Evolutionary conservation across 2,888 invertebrate species (phyloP).

Genomic region (Parelbella ahira): DNA sequence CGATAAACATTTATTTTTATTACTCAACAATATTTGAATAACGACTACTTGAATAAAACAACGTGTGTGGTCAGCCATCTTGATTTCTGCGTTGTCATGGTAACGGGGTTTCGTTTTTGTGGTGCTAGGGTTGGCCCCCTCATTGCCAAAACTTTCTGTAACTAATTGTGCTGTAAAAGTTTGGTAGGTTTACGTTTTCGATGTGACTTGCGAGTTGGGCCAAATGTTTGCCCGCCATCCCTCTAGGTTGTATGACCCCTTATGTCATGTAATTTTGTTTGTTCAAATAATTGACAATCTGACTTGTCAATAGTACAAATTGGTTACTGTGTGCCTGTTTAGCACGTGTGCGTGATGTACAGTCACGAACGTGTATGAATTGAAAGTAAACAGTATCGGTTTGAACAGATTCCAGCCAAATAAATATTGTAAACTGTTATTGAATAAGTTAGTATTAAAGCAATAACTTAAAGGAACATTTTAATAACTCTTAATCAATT

Average conservation of each 20-base stretch:
- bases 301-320: slow-evolving; percentile 32
- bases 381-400: background rate
- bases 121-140: slow-evolving; percentile 41
- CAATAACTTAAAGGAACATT: too few relatives aligned
- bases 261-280: slow-evolving; percentile 27
- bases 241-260: slow-evolving; percentile 26
- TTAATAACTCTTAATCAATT: too few relatives aligned
- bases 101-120: slow-evolving; percentile 48
- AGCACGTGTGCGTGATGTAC: slow-evolving; percentile 1
- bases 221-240: slow-evolving; percentile 30
- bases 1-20: slow-evolving; percentile 35
- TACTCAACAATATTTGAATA: slow-evolving; percentile 27
- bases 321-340: slow-evolving; percentile 14
- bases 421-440: too few relatives aligned
- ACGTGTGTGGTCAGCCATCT: slow-evolving; percentile 39
- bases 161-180: slow-evolving; percentile 60
- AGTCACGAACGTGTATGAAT: background rate
- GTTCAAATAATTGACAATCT: slow-evolving; percentile 33
- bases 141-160: slow-evolving; percentile 55
- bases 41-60: slow-evolving; percentile 30
- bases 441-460: too few relatives aligned
- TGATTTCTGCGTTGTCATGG: slow-evolving; percentile 56
- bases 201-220: slow-evolving; percentile 30
- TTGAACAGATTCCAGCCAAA: too few relatives aligned
- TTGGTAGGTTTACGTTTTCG: slow-evolving; percentile 46